Conservation (phyloP, 2,888 invertebrate genomes). For the Cosmorhoe ocellata region DNA sequence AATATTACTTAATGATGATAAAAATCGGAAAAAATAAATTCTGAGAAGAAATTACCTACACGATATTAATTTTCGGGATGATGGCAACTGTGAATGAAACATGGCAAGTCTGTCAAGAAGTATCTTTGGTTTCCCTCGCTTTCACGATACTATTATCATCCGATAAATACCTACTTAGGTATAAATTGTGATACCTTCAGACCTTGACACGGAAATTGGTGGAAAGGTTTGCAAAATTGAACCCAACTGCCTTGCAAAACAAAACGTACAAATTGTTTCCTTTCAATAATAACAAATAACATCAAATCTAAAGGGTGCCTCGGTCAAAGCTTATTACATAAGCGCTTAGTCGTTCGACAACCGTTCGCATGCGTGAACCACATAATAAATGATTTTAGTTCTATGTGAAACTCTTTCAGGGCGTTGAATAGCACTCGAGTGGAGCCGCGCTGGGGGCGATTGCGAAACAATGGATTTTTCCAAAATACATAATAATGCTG, state of each 20-base stretch:
- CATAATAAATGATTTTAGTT: constrained; percentile 46
- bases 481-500: constrained; percentile 81
- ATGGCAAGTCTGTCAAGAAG: too few species aligned
- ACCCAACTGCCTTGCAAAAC: constrained; percentile 20
- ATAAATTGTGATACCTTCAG: too few species aligned
- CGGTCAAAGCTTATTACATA: constrained; percentile 59
- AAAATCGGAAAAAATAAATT: too few species aligned
- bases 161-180: too few species aligned
- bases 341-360: constrained; percentile 62
- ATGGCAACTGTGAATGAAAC: too few species aligned
- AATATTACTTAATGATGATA: too few species aligned
- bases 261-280: constrained; percentile 19
- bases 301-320: constrained; percentile 31
- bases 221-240: neutral
- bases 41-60: too few species aligned
- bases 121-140: too few species aligned
- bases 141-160: too few species aligned
- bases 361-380: constrained; percentile 56
- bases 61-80: too few species aligned
- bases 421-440: constrained; percentile 64
- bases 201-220: neutral
- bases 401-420: constrained; percentile 50
- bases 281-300: constrained; percentile 24
- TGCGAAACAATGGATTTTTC: constrained; percentile 79
- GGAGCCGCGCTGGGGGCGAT: constrained; percentile 68